Evolutionary conservation across 2,113 vertebrate genomes (phyloP).

Genomic region (Psilopsiagon aymara): DNA sequence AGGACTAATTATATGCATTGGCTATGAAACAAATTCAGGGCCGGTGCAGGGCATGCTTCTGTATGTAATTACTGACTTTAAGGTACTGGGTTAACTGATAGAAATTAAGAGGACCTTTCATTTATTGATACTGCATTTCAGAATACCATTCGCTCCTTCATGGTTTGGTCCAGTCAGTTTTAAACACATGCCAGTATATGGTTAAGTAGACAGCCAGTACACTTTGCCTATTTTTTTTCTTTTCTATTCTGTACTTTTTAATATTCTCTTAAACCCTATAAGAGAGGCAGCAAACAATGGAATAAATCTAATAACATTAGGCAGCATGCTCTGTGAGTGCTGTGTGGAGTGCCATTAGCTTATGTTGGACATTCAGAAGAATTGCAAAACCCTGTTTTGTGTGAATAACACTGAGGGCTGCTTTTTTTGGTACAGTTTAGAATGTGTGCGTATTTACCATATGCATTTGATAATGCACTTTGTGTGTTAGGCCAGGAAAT

Average conservation of each 20-base stretch:
- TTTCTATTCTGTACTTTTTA: neutral
- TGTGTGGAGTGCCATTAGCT: neutral
- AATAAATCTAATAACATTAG: neutral
- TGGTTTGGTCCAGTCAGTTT: neutral
- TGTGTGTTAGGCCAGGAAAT: neutral
- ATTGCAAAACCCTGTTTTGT: neutral
- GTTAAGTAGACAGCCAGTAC: neutral
- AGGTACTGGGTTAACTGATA: conserved; percentile 74
- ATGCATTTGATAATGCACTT: neutral
- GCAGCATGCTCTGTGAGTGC: neutral
- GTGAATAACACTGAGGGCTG: neutral
- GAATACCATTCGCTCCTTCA: neutral
- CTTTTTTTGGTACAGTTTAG: neutral
- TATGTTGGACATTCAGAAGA: neutral
- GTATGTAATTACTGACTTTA: conserved; percentile 78
- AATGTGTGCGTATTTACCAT: neutral
- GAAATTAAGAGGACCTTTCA: conserved; percentile 71
- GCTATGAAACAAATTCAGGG: conserved; percentile 75
- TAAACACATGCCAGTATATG: neutral
- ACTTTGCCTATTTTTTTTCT: neutral
- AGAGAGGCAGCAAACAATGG: neutral
- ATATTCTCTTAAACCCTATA: neutral
- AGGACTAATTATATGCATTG: conserved; percentile 87
- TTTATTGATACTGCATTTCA: conserved; percentile 61
- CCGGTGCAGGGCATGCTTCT: conserved; percentile 70